These are phyloP conservation scores for Rhinopomastus cyanomelas DNA, from an alignment of 2,113 vertebrate species.

Conservation along the genomic window DNA sequence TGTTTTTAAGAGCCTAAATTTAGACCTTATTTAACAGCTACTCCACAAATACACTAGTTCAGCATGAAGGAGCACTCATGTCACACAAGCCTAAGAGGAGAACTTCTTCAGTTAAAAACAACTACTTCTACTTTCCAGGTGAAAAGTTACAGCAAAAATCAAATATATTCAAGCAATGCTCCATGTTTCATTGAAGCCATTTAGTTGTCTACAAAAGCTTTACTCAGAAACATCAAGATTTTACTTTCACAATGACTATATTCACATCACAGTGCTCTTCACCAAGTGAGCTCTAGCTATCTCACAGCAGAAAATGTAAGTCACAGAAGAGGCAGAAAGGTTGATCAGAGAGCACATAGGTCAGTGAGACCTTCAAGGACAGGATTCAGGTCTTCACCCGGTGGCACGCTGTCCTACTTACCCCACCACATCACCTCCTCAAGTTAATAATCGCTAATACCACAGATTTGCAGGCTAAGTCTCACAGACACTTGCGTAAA, in stretches of 20 bases:
- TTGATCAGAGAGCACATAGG: neutral
- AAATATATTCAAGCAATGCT: neutral
- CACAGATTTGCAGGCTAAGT: slow-evolving; percentile 52
- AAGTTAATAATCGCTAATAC: slow-evolving; percentile 66
- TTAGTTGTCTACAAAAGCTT: neutral
- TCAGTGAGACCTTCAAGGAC: neutral
- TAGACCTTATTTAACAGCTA: neutral
- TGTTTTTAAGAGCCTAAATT: neutral
- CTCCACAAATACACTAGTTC: neutral
- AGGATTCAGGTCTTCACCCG: neutral
- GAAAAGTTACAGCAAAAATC: neutral
- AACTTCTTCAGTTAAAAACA: neutral
- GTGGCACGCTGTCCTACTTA: slow-evolving; percentile 31
- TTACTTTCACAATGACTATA: neutral
- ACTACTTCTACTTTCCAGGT: neutral
- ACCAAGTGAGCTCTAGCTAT: neutral
- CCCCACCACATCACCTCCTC: neutral
- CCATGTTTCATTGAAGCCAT: neutral
- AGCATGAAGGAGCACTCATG: neutral
- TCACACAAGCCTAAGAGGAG: neutral
- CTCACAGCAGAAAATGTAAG: neutral
- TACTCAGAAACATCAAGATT: neutral
- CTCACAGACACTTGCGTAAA: slow-evolving; percentile 6
- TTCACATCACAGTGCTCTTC: neutral
- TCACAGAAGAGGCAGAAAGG: neutral